Percentiles rank a stretch among this genome's conserved stretches.
Conservation (phyloP, 2,888 invertebrate genomes). For the Drosophila prolongata region DNA sequence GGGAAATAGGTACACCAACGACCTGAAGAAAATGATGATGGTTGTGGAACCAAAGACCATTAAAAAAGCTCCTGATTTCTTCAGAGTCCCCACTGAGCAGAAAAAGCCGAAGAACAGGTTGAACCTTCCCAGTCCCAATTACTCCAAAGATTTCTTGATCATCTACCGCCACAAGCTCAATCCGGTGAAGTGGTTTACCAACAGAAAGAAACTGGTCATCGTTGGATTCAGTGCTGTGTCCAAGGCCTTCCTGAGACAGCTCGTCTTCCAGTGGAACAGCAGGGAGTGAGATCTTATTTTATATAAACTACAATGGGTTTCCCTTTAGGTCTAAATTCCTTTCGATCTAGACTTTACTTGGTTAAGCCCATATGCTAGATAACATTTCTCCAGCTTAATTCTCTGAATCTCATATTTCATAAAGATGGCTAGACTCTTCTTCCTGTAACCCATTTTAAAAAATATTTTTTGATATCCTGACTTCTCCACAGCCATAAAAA, state of each 20-base stretch:
- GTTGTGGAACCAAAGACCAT: conserved; percentile 65
- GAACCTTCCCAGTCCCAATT: conserved; percentile 40
- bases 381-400: too few relatives aligned
- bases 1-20: conserved; percentile 58
- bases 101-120: background rate
- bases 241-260: conserved; percentile 75
- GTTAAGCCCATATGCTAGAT: too few relatives aligned
- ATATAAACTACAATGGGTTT: background rate
- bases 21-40: conserved; percentile 71
- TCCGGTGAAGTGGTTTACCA: conserved; percentile 60
- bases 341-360: too few relatives aligned
- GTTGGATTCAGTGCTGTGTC: conserved; percentile 72
- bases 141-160: conserved; percentile 46
- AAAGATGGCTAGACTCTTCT: too few relatives aligned
- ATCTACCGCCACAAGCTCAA: conserved; percentile 64
- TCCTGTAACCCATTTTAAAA: background rate
- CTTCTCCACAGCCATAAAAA: conserved; percentile 53
- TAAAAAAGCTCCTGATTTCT: conserved; percentile 46
- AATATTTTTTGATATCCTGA: background rate
- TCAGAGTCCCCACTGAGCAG: background rate
- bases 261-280: conserved; percentile 75
- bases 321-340: too few relatives aligned
- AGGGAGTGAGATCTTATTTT: conserved; percentile 53
- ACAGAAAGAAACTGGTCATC: conserved; percentile 61
- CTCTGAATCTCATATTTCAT: too few relatives aligned